These are phyloP conservation scores for Eolophus roseicapilla DNA, from an alignment of 2,113 vertebrate genomes.

Conservation along the genomic window DNA sequence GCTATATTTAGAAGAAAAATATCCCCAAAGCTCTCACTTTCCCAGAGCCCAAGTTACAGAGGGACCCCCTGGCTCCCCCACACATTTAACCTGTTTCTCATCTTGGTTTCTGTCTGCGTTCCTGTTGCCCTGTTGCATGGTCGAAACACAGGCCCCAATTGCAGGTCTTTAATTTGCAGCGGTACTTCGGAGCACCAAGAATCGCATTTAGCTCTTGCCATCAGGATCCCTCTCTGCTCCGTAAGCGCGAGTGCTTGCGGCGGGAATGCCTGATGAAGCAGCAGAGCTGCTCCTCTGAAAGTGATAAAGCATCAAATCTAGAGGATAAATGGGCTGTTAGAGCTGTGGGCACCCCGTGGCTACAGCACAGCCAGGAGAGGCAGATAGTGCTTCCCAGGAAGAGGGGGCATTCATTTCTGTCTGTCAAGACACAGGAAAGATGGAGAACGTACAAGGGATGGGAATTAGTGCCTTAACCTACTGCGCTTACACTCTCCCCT, in stretches of 20 bases:
- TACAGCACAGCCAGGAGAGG: background rate
- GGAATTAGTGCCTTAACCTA: constrained; percentile 13
- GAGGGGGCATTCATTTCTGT: background rate
- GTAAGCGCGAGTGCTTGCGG: background rate
- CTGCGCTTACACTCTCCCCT: background rate
- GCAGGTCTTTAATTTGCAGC: background rate
- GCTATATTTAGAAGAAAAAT: background rate
- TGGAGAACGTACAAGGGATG: background rate
- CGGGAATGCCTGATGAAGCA: background rate
- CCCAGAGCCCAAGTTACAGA: background rate
- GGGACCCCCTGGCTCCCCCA: background rate
- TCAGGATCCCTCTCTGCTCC: background rate
- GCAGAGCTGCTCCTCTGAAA: background rate
- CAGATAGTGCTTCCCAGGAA: background rate
- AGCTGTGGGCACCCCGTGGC: constrained; percentile 2
- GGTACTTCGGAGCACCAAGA: background rate
- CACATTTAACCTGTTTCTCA: background rate
- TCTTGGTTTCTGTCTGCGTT: background rate
- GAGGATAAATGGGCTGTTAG: background rate
- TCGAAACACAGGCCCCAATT: background rate
- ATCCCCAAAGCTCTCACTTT: background rate
- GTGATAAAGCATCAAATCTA: background rate
- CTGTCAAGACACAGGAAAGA: constrained; percentile 10
- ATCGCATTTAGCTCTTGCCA: background rate
- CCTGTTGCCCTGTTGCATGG: background rate